Percentiles rank a stretch among this genome's conserved stretches.
These are phyloP conservation scores for Hippoglossus stenolepis DNA, from an alignment of 2,113 vertebrate species.

Conservation along the genomic window DNA sequence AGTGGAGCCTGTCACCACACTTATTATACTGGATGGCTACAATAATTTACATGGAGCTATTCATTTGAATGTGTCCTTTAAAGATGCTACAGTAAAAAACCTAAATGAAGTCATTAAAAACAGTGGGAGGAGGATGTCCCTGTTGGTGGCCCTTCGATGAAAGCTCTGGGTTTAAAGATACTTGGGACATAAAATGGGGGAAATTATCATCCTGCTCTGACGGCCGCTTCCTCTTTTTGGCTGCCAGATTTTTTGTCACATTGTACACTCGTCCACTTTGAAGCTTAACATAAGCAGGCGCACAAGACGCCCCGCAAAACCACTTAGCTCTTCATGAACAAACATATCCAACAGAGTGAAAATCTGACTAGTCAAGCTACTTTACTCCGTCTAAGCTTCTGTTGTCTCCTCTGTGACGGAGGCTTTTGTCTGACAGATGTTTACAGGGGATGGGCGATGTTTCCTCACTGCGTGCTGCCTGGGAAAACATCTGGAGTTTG, in stretches of 20 bases:
- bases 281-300: conserved; percentile 30
- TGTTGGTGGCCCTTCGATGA: not conserved
- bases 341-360: conserved; percentile 59
- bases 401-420: conserved; percentile 63
- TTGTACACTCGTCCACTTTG: conserved; percentile 33
- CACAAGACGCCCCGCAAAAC: conserved; percentile 27
- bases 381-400: conserved; percentile 66
- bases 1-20: not conserved
- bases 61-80: not conserved
- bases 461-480: conserved; percentile 66
- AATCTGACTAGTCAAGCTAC: conserved; percentile 68
- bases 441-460: conserved; percentile 74
- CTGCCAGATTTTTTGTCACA: conserved; percentile 16
- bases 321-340: conserved; percentile 62
- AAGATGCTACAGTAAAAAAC: not conserved
- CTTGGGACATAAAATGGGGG: not conserved
- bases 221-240: conserved; percentile 31
- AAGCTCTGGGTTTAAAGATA: conserved; percentile 7
- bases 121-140: not conserved
- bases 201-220: conserved; percentile 3
- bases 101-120: not conserved
- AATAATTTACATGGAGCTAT: not conserved
- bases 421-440: conserved; percentile 82
- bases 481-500: conserved; percentile 81
- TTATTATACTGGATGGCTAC: not conserved